These are phyloP conservation scores for Isoperla grammatica DNA, from an alignment of 2,888 invertebrate genomes.

Conservation along the genomic window DNA sequence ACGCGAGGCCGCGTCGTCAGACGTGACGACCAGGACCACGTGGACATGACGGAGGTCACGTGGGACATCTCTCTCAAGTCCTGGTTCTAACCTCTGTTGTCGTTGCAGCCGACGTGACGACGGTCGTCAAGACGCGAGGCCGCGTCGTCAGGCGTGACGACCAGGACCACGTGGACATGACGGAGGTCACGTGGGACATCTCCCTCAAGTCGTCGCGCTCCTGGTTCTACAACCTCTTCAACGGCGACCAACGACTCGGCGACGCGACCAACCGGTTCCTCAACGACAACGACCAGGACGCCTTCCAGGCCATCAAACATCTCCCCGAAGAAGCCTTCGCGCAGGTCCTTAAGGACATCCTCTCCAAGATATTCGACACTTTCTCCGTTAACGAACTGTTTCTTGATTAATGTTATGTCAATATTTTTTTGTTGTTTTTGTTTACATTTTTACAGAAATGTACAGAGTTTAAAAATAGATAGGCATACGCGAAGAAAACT, in stretches of 20 bases:
- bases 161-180: constrained; percentile 19
- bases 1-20: no score
- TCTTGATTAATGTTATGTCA: constrained; percentile 17
- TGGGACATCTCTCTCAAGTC: no score
- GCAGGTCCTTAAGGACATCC: constrained; percentile 20
- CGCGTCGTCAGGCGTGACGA: no score
- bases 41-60: no score
- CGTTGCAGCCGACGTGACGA: constrained; percentile 19
- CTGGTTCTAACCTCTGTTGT: no score
- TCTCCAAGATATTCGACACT: constrained; percentile 16
- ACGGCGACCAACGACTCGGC: constrained; percentile 37
- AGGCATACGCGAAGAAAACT: no score
- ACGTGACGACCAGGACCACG: no score
- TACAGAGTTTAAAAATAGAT: no score
- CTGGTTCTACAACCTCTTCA: constrained; percentile 36
- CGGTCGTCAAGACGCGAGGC: not conserved
- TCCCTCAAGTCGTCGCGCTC: constrained; percentile 22
- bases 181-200: constrained; percentile 20
- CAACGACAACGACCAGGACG: constrained; percentile 36
- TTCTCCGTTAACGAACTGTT: constrained; percentile 22
- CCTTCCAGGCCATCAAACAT: constrained; percentile 30
- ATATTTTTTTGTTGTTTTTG: no score
- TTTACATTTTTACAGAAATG: no score
- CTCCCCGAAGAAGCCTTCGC: constrained; percentile 27
- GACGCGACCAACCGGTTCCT: constrained; percentile 35